Evolutionary conservation across 35 echinoderm and acorn worm genomes (phyloP), one percentile per base, ranked within the genome.

Genomic region (Heliocidaris erythrogramma): DNA sequence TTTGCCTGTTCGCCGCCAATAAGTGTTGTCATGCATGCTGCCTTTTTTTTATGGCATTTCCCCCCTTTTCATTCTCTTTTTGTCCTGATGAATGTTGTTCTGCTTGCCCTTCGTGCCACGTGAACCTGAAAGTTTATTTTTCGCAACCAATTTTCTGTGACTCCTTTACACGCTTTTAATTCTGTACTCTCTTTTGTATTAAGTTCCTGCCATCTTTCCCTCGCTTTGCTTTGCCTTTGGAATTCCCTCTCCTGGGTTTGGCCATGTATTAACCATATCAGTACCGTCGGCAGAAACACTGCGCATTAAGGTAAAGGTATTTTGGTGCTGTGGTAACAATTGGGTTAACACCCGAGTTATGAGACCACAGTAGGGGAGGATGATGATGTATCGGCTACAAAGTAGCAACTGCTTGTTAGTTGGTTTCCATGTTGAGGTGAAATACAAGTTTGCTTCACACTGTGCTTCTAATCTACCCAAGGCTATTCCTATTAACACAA

Each of bases 401-500:
- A 89, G 87, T 89, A 89, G 87, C 87, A 89, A 89, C 87, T 89
- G 87, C 87, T 89, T 48, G 87, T 89, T 89, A 89, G 31, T 89
- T 89, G 47, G 21, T 89, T 89, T 89, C 32, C 47, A 89, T 89
- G 31, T 89, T 89, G 87, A 48, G 87, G 87, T 92, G 91, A 52
- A 92, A 92, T 92, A 59, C 91, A 92, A 92, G 91, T 49, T 59
- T 92, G 49, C 50, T 12, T 92, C 91, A 92, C 91, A 92, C 91
- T 92, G 91, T 92, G 91, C 30, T 92, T 59, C 91, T 92, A 92
- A 92, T 92, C 91, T 92, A 92, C 91, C 91, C 91, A 92, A 92
- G 91, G 91, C 91, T 92, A 92, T 92, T 52, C 91, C 91, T 92
- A 92, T 92, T 92, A 92, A 92, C 91, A 92, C 91, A 92, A 92